These are phyloP conservation scores for Morone chrysops DNA, from an alignment of 2,113 vertebrate genomes.

Conservation along the genomic window DNA sequence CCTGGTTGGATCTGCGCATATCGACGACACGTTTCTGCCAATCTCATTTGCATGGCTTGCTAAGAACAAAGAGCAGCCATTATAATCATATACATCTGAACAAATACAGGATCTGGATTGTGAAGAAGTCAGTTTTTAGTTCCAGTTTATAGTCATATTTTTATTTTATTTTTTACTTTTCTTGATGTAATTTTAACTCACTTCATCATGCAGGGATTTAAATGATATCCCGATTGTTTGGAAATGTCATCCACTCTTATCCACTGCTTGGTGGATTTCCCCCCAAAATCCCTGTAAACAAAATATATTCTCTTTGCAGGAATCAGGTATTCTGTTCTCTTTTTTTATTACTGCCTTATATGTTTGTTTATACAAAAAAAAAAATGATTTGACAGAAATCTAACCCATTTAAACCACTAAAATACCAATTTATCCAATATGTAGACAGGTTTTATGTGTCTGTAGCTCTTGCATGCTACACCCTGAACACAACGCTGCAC, in stretches of 20 bases:
- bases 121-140: slow-evolving; percentile 8
- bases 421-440: background rate
- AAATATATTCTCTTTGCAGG: background rate
- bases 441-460: background rate
- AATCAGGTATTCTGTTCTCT: background rate
- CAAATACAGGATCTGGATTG: slow-evolving; percentile 4
- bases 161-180: background rate
- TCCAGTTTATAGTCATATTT: background rate
- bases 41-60: slow-evolving; percentile 75
- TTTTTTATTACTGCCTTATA: background rate
- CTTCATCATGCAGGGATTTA: background rate
- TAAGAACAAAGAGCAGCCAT: slow-evolving; percentile 58
- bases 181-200: background rate
- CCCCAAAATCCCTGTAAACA: background rate
- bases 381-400: background rate
- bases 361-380: background rate
- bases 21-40: slow-evolving; percentile 66
- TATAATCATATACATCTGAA: slow-evolving; percentile 26
- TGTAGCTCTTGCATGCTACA: slow-evolving; percentile 14
- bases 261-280: background rate
- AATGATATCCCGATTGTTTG: slow-evolving; percentile 17
- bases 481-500: slow-evolving; percentile 17
- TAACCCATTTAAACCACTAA: background rate
- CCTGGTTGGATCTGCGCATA: slow-evolving; percentile 72
- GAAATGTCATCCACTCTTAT: background rate